Percentiles rank a stretch among this genome's conserved stretches.
Conservation (phyloP, 2,113 vertebrate genomes). For the Mus pahari region DNA sequence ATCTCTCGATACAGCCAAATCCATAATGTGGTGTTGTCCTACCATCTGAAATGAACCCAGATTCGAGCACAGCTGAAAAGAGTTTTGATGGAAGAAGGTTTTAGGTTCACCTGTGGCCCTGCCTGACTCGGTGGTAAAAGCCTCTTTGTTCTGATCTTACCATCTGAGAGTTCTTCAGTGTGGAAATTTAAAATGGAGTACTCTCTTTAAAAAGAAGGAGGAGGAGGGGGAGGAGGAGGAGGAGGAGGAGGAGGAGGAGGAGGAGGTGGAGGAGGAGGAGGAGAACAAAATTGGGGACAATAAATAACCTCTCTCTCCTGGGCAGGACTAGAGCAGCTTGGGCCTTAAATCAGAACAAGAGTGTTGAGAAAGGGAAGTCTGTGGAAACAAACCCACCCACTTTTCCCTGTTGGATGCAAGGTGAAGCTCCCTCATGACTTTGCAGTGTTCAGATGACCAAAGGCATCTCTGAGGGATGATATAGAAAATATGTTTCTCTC, state of each 20-base stretch:
- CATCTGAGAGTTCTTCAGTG: background rate
- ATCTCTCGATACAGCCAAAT: constrained; percentile 14
- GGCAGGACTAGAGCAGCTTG: background rate
- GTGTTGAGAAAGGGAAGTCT: background rate
- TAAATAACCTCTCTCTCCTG: background rate
- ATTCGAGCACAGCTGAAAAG: constrained; percentile 23
- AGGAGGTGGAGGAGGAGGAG: background rate
- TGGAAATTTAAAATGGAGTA: constrained; percentile 42
- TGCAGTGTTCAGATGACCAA: background rate
- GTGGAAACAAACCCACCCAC: background rate
- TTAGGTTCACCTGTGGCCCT: constrained; percentile 15
- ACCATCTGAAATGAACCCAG: constrained; percentile 6
- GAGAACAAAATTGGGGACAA: constrained; percentile 9
- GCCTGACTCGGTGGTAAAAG: constrained; percentile 29
- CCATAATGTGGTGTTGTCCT: background rate
- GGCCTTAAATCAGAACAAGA: background rate
- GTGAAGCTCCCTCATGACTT: background rate
- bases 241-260: background rate
- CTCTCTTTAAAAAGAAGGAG: background rate
- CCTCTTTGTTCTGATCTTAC: constrained; percentile 5
- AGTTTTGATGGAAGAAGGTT: background rate
- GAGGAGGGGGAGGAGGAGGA: rapidly evolving
- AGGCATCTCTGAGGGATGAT: constrained; percentile 29
- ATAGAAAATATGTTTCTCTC: background rate
- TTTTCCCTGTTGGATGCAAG: background rate